These are phyloP conservation scores for Globicephala melas DNA, from an alignment of 2,113 vertebrate genomes.

Conservation along the genomic window DNA sequence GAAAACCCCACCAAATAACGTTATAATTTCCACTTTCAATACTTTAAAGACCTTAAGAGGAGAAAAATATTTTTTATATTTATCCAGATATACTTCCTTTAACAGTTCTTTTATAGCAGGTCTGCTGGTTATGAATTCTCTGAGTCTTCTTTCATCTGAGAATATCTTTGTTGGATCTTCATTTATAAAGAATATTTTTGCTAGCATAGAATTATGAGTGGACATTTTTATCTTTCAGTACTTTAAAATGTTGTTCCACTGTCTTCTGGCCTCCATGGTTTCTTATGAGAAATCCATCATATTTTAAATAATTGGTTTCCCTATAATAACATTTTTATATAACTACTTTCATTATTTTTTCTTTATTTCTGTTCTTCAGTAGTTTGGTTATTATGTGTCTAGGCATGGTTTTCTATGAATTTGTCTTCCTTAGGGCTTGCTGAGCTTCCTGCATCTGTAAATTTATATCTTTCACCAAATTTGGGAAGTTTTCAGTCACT, in stretches of 20 bases:
- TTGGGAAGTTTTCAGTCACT: not conserved
- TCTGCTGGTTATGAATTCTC: not conserved
- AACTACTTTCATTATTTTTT: not conserved
- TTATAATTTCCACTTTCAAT: not conserved
- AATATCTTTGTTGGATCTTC: conserved; percentile 7
- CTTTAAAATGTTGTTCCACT: not conserved
- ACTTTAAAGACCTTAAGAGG: not conserved
- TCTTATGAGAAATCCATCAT: not conserved
- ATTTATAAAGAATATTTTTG: not conserved
- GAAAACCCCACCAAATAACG: not conserved
- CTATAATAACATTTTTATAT: not conserved
- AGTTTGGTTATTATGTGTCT: not conserved
- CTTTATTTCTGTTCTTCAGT: not conserved
- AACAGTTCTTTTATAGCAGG: not conserved
- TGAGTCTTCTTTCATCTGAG: not conserved
- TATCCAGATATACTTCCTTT: not conserved
- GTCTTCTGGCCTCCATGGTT: not conserved
- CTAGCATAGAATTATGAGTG: not conserved
- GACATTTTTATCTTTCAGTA: not conserved
- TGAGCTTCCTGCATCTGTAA: not conserved
- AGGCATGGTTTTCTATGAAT: not conserved
- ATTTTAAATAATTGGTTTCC: not conserved
- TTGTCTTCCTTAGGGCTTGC: not conserved
- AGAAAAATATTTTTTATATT: not conserved
- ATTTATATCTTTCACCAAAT: not conserved